A percentile compares a stretch with the other conserved stretches of the same genome.
Conservation (phyloP, 1,140 invertebrate genomes). For the Plutomurus gul region DNA sequence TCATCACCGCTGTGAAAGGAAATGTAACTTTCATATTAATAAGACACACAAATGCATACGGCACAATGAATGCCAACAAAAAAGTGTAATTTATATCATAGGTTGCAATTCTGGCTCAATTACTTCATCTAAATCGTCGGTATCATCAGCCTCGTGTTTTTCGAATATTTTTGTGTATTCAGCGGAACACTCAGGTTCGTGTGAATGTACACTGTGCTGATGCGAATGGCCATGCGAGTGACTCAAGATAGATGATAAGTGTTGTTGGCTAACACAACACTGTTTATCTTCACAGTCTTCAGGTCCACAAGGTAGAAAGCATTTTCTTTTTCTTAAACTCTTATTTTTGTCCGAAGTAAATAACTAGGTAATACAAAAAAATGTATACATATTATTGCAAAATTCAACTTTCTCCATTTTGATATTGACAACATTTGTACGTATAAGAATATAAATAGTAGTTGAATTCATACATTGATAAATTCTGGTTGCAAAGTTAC, state of each 20-base stretch:
- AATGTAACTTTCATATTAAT: no score
- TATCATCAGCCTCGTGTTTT: neutral
- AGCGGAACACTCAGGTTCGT: neutral
- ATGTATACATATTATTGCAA: no score
- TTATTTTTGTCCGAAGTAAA: conserved; percentile 9
- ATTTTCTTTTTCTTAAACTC: conserved; percentile 23
- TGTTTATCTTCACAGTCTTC: conserved; percentile 47
- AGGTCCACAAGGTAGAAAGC: conserved; percentile 50
- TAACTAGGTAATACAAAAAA: no score
- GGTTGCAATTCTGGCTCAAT: conserved; percentile 30
- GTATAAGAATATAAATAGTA: neutral
- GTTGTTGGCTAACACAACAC: conserved; percentile 47
- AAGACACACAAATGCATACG: no score
- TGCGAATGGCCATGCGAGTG: conserved; percentile 2
- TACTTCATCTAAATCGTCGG: neutral
- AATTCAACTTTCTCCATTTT: no score
- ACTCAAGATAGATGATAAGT: no score
- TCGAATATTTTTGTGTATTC: neutral
- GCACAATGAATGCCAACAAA: no score
- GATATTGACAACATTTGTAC: no score
- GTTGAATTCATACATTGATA: conserved; percentile 56
- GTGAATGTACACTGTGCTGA: conserved; percentile 8
- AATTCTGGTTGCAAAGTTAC: conserved; percentile 82
- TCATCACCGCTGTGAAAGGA: no score
- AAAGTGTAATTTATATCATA: conserved; percentile 19